Evolutionary conservation across 2,888 invertebrate species (phyloP), one percentile per base, ranked within the genome.

Genomic region (Drosophila parthenogenetica): DNA sequence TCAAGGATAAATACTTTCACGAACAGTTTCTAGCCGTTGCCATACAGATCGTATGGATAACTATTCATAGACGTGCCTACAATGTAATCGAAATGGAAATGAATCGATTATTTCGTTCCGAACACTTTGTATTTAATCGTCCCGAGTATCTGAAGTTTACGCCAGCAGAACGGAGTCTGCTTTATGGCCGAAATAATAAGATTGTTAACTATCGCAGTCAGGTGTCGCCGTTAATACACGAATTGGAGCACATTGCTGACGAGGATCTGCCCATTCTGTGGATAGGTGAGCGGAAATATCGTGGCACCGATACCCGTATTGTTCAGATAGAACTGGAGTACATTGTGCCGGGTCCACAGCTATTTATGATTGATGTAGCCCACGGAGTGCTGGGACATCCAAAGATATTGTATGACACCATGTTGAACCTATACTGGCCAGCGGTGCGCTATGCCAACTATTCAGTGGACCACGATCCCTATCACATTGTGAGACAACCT

Each of bases 321-420:
- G 76, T 76, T 5, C 74, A 90, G 50, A 67, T 92, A 0, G 92
- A 92, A 67, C 64, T 90, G 35, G 91, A 92, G 60, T 89, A 83
- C 25, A 87, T 91, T 42, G 83, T 90, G 8, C 90, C 92, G 0
- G 90, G 84, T 0, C 84, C 88, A 16, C 91, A 91, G 61, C 64
- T 92, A 29, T 73, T 70, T n/a, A 63, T 91, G 62, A 90, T 91
- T 43, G 90, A 90, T 76, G 73, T 89, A 0, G 73, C 82, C 1
- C 91, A 91, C 35, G 92, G 92, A 2, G 91, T 92, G 54, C 63
- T 92, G 22, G 92, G 92, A 0, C 90, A 90, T 69, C 90, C 91
- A 0, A 92, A 90, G 60, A 58, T 60, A 0, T 42, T 90, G 1
- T 91, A 92, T 57, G 87, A 91, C 57, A 90, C 91, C 11, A 68